Base-by-base conservation (phyloP, 2,888 invertebrate species). In the Trypoxylon attenuatum region DNA sequence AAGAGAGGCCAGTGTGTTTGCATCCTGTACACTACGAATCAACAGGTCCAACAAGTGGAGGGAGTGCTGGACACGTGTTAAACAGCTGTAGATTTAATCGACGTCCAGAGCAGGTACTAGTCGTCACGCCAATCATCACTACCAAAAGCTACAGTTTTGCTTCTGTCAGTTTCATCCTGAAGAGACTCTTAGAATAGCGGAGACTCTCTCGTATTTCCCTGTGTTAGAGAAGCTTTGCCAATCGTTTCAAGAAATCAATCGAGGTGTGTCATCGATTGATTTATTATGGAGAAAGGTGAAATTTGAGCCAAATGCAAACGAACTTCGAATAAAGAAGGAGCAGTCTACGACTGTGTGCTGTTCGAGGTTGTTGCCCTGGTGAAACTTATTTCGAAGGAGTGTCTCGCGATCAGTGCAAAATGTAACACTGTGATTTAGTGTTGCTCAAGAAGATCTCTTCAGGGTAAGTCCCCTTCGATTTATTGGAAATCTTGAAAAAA, bases 61-160 rank as follows among this genome's bases (percentile, higher is more conserved):
- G 55, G 70, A 63, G 63, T 22, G 27, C 22, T 16, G 16, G 49
- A 46, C 62, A 52, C 69, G 71, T 62, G 66, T 55, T 52, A 61
- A 58, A 68, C 67, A 61, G 54, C 62, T 61, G 73, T 66, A 59
- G 58, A 70, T 73, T 60, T 55, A 63, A 61, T 62, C 63, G 41
- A 55, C 29, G 53, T 59, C 38, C n/a, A 39, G 49, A 56, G n/a
- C 54, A 70, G 62, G 56, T 60, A 54, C 23, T 22, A 16, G 57
- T 10, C 46, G 38, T 33, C 39, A 41, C 65, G 54, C 43, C 29
- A 46, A 60, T 59, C n/a, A n/a, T n/a, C n/a, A n/a, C n/a, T n/a
- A n/a, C n/a, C n/a, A n/a, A n/a, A n/a, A n/a, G n/a, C n/a, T n/a
- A n/a, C n/a, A n/a, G n/a, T n/a, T n/a, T n/a, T n/a, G n/a, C n/a